Conservation (phyloP, 64 coral and sea anemone genomes). For the Stylophora pistillata region DNA sequence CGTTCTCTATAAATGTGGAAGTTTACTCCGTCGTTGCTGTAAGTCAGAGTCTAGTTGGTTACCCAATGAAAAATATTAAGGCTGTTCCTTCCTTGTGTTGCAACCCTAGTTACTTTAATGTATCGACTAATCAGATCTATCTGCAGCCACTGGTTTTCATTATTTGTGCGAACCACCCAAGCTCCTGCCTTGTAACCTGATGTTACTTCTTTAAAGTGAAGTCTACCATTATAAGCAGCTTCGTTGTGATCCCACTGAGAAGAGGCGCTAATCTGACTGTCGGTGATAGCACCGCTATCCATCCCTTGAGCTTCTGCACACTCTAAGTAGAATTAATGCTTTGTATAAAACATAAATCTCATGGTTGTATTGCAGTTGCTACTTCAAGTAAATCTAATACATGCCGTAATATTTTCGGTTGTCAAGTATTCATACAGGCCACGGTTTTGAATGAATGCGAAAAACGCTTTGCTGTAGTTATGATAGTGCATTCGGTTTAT, state of each 20-base stretch:
- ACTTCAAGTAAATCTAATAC: no score
- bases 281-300: neutral
- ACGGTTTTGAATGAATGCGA: no score
- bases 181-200: neutral
- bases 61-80: neutral
- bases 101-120: neutral
- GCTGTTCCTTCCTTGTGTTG: conserved; percentile 35
- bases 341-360: no score
- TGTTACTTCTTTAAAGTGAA: conserved; percentile 44
- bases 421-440: no score
- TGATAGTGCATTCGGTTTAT: no score
- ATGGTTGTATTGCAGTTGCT: no score
- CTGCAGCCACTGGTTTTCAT: conserved; percentile 41
- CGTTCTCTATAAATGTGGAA: neutral
- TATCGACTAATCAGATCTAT: neutral
- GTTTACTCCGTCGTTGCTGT: neutral
- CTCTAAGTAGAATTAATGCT: neutral
- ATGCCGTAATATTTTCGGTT: no score
- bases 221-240: conserved; percentile 15
- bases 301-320: neutral
- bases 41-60: conserved; percentile 2
- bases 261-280: conserved; percentile 40
- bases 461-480: no score
- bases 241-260: conserved; percentile 4
- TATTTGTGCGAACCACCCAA: conserved; percentile 5